These are phyloP conservation scores for Podilymbus podiceps DNA, from an alignment of 2,113 vertebrate genomes.

Conservation along the genomic window DNA sequence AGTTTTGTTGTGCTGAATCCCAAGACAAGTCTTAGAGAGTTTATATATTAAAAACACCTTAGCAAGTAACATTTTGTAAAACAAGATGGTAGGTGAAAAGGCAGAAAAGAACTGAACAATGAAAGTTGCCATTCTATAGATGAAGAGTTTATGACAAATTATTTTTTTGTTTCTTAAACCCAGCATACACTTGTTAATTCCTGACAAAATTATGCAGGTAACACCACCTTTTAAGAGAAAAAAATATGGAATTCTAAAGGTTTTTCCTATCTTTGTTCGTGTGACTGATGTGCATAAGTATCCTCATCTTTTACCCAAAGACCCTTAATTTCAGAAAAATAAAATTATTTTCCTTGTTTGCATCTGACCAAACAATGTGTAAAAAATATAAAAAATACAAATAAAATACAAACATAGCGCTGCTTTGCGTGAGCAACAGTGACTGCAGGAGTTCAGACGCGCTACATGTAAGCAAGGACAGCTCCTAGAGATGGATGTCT, in stretches of 20 bases:
- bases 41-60: background rate
- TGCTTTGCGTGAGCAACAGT: accelerated
- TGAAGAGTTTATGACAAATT: background rate
- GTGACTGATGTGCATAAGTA: background rate
- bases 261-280: background rate
- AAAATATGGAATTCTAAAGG: background rate
- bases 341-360: background rate
- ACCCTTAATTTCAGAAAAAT: background rate
- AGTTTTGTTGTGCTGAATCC: background rate
- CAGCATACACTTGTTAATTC: background rate
- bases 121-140: background rate
- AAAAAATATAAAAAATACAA: too few species aligned
- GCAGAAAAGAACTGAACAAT: background rate
- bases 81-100: background rate
- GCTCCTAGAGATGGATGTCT: background rate
- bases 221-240: background rate
- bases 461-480: background rate
- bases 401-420: background rate
- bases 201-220: background rate
- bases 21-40: background rate
- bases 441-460: background rate
- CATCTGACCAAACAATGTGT: background rate
- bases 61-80: background rate
- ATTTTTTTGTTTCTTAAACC: background rate
- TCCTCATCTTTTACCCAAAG: background rate